phyloP scores from a whole-genome alignment of 2,113 vertebrate species.

The Pandion haliaetus region DNA sequence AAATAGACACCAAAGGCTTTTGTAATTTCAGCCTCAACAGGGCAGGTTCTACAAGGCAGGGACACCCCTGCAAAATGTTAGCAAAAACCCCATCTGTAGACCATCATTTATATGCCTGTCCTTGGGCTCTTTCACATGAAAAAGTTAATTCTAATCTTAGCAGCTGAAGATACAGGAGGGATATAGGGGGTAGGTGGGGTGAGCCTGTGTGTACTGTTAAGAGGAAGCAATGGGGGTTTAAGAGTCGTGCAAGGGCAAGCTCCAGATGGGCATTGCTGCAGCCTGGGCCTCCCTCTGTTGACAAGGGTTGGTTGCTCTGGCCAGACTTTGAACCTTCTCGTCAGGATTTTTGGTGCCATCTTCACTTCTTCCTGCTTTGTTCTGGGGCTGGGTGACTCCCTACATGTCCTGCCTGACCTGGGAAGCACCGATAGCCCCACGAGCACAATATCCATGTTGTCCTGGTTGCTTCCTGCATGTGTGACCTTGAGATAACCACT shows the following conservation, averaged over 20 bases:
- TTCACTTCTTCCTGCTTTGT: neutral
- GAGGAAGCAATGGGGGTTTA: neutral
- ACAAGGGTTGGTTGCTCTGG: neutral
- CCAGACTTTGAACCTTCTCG: neutral
- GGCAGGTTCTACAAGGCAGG: neutral
- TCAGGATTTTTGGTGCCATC: neutral
- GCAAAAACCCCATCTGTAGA: neutral
- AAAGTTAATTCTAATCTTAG: neutral
- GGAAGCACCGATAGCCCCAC: neutral
- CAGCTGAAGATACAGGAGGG: neutral
- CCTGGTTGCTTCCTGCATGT: neutral
- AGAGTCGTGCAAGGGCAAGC: neutral
- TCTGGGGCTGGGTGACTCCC: neutral
- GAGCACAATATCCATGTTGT: neutral
- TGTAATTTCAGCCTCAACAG: neutral
- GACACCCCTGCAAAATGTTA: neutral
- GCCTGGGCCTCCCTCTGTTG: neutral
- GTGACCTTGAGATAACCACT: neutral
- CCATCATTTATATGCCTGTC: neutral
- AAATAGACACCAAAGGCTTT: neutral
- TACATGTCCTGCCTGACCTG: slow-evolving; percentile 12
- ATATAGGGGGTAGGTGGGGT: neutral
- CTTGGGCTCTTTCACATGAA: neutral
- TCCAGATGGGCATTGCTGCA: neutral
- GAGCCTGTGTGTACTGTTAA: neutral